phyloP scores from a whole-genome alignment of 2,888 invertebrate genomes.

The Leuctra nigra region DNA sequence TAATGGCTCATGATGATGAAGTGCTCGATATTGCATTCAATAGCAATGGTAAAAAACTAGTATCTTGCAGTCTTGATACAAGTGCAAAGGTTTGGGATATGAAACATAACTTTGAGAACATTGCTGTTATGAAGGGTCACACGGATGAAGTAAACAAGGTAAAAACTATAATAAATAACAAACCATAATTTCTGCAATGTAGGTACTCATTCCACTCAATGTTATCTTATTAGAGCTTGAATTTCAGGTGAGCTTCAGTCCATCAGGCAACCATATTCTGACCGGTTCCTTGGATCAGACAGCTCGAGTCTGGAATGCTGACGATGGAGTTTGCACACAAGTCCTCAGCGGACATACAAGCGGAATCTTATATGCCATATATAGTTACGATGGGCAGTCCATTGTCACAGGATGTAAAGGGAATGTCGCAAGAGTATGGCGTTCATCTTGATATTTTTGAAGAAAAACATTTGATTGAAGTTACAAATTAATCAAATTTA shows the following conservation, averaged over 20 bases:
- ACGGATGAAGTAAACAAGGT: slow-evolving; percentile 62
- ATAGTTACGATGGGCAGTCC: slow-evolving; percentile 69
- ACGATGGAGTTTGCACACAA: slow-evolving; percentile 56
- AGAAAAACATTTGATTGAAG: too few relatives aligned
- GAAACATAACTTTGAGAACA: slow-evolving; percentile 46
- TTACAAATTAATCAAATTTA: too few relatives aligned
- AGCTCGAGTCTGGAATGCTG: slow-evolving; percentile 64
- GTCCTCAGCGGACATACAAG: slow-evolving; percentile 67
- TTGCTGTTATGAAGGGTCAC: slow-evolving; percentile 57
- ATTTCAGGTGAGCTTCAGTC: slow-evolving; percentile 69
- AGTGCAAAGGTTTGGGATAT: slow-evolving; percentile 67
- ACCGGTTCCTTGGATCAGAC: slow-evolving; percentile 72
- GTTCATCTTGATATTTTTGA: too few relatives aligned
- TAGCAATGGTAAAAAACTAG: slow-evolving; percentile 61
- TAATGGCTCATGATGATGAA: slow-evolving; percentile 58
- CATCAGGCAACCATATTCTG: slow-evolving; percentile 63
- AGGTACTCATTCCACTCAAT: too few relatives aligned
- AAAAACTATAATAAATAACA: too few relatives aligned
- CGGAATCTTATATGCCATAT: slow-evolving; percentile 77
- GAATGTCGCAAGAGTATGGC: slow-evolving; percentile 74
- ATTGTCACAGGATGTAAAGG: slow-evolving; percentile 78
- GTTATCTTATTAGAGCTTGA: too few relatives aligned
- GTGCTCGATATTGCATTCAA: slow-evolving; percentile 69
- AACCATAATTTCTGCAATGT: too few relatives aligned
- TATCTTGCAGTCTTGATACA: slow-evolving; percentile 69